phyloP scores from a whole-genome alignment of 2,113 vertebrate genomes.

The Phalacrocorax brasilianus region DNA sequence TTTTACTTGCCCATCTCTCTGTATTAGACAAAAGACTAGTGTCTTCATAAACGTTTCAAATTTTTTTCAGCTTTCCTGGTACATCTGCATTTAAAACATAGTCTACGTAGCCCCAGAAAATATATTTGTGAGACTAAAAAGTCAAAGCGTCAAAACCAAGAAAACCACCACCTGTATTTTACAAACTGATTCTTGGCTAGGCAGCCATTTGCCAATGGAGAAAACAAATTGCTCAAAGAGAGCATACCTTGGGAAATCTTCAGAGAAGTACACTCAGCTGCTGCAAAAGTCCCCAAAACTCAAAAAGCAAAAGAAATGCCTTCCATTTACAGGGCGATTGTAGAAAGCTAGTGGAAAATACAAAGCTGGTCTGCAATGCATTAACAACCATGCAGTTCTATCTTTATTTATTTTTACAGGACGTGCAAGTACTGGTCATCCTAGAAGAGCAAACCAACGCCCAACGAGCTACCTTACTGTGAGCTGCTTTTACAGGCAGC shows the following conservation, averaged over 20 bases:
- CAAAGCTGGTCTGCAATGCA: neutral
- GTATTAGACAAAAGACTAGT: neutral
- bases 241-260: neutral
- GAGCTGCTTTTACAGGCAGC: neutral
- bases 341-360: neutral
- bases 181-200: neutral
- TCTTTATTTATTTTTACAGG: neutral
- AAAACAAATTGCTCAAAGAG: neutral
- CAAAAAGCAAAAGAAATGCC: neutral
- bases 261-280: neutral
- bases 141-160: neutral
- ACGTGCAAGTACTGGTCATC: neutral
- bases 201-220: neutral
- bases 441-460: neutral
- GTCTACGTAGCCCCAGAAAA: neutral
- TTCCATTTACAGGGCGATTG: neutral
- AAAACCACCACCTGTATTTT: neutral
- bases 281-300: neutral
- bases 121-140: neutral
- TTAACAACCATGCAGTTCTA: neutral
- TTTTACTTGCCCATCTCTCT: neutral
- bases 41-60: neutral
- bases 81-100: neutral
- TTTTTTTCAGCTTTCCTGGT: neutral
- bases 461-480: rapidly evolving